Conservation (phyloP, 2,888 invertebrate genomes). For the Cheilosia vernalis region DNA sequence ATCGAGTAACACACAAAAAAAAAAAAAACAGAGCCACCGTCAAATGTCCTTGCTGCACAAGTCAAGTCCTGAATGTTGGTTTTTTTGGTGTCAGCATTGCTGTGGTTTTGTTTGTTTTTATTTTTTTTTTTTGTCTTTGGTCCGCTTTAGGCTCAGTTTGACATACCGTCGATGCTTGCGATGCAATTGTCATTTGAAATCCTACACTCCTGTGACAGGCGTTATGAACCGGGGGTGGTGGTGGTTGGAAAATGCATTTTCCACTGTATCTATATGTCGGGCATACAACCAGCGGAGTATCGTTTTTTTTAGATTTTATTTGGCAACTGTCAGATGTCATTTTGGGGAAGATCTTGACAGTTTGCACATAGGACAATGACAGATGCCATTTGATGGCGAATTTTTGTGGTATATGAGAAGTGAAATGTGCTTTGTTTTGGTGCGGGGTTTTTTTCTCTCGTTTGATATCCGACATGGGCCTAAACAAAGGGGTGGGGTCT, state of each 20-base stretch:
- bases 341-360: constrained; percentile 55
- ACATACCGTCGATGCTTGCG: constrained; percentile 72
- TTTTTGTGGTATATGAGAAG: constrained; percentile 41
- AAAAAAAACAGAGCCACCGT: background rate
- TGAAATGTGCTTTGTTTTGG: background rate
- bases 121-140: constrained; percentile 26
- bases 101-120: constrained; percentile 46
- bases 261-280: constrained; percentile 38
- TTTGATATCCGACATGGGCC: too few species aligned
- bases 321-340: constrained; percentile 55
- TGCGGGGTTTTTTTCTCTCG: background rate
- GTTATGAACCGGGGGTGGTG: constrained; percentile 1
- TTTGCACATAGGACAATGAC: constrained; percentile 59
- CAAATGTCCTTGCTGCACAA: constrained; percentile 53
- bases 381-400: constrained; percentile 57
- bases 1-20: constrained; percentile 22
- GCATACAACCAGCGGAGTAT: background rate
- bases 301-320: constrained; percentile 35
- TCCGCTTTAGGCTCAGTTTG: constrained; percentile 67
- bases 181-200: constrained; percentile 75
- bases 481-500: too few species aligned
- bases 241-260: constrained; percentile 57
- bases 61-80: constrained; percentile 42
- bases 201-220: constrained; percentile 68
- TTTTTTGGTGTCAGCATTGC: constrained; percentile 60